Evolutionary conservation across 2,888 invertebrate species (phyloP).

Genomic region (Platypus cylindrus): DNA sequence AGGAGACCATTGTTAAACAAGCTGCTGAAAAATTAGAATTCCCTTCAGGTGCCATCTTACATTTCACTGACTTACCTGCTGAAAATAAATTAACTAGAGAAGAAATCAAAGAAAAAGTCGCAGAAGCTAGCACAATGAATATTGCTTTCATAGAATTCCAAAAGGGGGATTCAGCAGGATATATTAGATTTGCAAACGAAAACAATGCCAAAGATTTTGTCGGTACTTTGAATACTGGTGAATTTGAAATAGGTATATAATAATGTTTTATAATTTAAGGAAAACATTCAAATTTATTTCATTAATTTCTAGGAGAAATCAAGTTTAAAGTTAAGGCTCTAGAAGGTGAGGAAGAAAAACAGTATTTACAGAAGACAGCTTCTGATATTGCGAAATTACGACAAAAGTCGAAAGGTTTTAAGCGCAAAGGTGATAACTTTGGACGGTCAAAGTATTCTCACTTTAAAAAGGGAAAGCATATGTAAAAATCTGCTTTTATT

Average conservation of each 20-base stretch:
- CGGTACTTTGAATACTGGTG: conserved; percentile 48
- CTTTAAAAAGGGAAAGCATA: too few species aligned
- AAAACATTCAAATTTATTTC: background rate
- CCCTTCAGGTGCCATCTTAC: conserved; percentile 62
- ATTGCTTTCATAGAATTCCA: conserved; percentile 66
- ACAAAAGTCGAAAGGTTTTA: conserved; percentile 32
- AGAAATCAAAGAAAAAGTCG: conserved; percentile 37
- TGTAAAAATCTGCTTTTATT: too few species aligned
- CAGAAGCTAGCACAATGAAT: conserved; percentile 22
- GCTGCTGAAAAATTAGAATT: conserved; percentile 37
- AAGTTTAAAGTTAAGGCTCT: conserved; percentile 44
- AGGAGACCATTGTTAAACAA: conserved; percentile 35
- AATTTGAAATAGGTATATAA: conserved; percentile 25
- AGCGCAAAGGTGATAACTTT: conserved; percentile 32
- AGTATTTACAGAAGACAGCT: conserved; percentile 48
- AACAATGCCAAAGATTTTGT: conserved; percentile 52
- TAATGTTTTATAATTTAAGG: background rate
- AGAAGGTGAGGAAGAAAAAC: conserved; percentile 61
- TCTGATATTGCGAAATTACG: conserved; percentile 44
- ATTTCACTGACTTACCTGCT: conserved; percentile 51
- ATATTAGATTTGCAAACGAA: conserved; percentile 57
- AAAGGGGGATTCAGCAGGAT: conserved; percentile 60
- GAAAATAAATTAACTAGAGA: conserved; percentile 46
- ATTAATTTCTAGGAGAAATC: conserved; percentile 15
- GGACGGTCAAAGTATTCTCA: too few species aligned